phyloP scores from a whole-genome alignment of 2,113 vertebrate species.

The Holacanthus passer region DNA sequence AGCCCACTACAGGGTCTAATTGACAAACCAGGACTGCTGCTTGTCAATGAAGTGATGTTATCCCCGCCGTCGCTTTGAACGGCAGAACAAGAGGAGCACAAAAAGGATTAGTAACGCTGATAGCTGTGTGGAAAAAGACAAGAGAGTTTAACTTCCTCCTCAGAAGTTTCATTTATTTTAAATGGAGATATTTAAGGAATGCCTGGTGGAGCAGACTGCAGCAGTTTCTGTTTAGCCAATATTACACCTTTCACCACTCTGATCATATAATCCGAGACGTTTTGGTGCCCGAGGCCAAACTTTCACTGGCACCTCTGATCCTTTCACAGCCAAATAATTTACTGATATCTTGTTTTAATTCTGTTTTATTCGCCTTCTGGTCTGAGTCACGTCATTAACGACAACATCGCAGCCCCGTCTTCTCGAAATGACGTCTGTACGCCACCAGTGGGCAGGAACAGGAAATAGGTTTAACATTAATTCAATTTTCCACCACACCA shows the following conservation, averaged over 20 bases:
- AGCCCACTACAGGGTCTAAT: slow-evolving; percentile 76
- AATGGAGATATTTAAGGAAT: slow-evolving; percentile 36
- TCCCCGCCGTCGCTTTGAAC: slow-evolving; percentile 74
- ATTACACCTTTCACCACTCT: neutral
- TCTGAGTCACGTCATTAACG: too few species aligned
- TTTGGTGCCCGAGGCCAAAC: neutral
- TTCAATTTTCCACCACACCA: too few species aligned
- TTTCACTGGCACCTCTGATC: neutral
- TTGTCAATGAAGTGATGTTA: slow-evolving; percentile 74
- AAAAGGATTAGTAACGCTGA: slow-evolving; percentile 76
- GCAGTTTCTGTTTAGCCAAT: neutral
- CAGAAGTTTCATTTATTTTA: neutral
- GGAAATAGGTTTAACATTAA: too few species aligned
- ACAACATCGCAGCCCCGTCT: neutral
- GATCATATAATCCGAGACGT: neutral
- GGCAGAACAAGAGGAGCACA: slow-evolving; percentile 62
- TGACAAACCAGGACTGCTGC: slow-evolving; percentile 69
- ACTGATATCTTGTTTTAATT: neutral
- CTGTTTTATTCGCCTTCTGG: neutral
- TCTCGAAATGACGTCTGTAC: neutral
- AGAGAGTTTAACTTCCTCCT: slow-evolving; percentile 62
- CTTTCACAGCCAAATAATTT: neutral
- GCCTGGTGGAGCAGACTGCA: neutral
- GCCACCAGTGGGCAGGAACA: too few species aligned
- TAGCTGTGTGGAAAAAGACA: slow-evolving; percentile 32